phyloP scores from a whole-genome alignment of 2,888 invertebrate genomes.

The Frankliniella fusca region DNA sequence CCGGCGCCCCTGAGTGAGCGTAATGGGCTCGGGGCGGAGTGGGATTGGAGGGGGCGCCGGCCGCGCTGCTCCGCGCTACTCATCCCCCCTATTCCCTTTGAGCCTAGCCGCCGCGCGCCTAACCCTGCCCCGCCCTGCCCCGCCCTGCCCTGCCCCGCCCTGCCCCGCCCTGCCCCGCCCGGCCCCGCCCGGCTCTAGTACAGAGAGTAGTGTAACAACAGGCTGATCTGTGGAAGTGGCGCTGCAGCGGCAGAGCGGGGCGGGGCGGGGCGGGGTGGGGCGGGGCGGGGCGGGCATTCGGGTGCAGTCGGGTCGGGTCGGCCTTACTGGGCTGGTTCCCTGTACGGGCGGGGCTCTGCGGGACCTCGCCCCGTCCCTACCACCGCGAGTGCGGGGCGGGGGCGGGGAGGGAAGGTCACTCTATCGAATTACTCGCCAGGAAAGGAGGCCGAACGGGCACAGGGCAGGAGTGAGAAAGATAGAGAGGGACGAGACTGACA shows the following conservation, averaged over 20 bases:
- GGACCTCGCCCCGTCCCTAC: neutral
- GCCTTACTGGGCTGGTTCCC: too few relatives aligned
- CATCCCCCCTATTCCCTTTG: neutral
- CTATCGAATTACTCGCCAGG: conserved; percentile 1
- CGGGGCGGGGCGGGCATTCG: neutral
- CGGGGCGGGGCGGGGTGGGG: neutral
- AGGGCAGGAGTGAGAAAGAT: neutral
- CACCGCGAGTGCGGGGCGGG: neutral
- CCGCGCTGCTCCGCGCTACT: neutral
- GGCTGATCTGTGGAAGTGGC: neutral
- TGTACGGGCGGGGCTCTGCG: too few relatives aligned
- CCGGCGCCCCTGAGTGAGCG: too few relatives aligned
- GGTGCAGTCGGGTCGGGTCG: too few relatives aligned
- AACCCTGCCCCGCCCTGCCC: neutral
- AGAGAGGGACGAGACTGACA: too few relatives aligned
- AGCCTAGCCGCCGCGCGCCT: neutral
- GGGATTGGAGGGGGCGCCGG: too few relatives aligned
- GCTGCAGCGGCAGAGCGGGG: neutral
- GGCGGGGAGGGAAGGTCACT: neutral
- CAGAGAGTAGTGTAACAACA: too few relatives aligned
- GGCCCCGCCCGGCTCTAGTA: too few relatives aligned
- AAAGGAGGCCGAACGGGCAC: neutral
- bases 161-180: too few relatives aligned
- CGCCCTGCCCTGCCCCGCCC: neutral
- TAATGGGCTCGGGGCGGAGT: too few relatives aligned